Percentiles rank a stretch among this genome's conserved stretches.
phyloP scores from a whole-genome alignment of 2,113 vertebrate genomes.

The Boleophthalmus pectinirostris region DNA sequence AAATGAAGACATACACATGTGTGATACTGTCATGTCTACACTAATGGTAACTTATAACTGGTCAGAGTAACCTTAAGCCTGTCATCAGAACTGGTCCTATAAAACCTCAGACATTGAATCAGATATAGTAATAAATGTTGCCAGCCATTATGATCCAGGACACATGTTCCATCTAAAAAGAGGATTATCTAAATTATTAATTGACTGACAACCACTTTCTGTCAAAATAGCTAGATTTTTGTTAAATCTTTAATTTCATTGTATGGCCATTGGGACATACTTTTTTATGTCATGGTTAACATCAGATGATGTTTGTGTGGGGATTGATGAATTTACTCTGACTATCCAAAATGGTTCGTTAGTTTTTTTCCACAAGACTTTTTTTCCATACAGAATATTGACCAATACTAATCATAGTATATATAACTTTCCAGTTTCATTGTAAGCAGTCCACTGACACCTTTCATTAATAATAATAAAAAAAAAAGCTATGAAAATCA shows the following conservation, averaged over 20 bases:
- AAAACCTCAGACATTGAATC: neutral
- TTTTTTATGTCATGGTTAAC: too few species aligned
- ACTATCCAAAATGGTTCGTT: neutral
- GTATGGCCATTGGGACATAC: too few species aligned
- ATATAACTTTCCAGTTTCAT: too few species aligned
- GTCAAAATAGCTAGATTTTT: too few species aligned
- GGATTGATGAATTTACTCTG: neutral
- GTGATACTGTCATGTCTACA: slow-evolving; percentile 18
- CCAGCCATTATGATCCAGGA: slow-evolving; percentile 24
- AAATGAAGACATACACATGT: slow-evolving; percentile 9
- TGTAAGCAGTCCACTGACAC: neutral
- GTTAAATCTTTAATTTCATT: too few species aligned
- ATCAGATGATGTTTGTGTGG: neutral
- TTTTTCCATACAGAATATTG: too few species aligned
- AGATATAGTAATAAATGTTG: slow-evolving; percentile 6
- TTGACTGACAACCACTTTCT: too few species aligned
- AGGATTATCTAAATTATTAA: too few species aligned
- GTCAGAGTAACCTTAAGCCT: slow-evolving; percentile 22
- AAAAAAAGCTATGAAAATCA: too few species aligned
- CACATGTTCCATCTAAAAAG: neutral
- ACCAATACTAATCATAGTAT: too few species aligned
- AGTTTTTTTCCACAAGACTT: too few species aligned
- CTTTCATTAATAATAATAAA: neutral
- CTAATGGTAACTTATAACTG: neutral
- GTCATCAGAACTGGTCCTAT: neutral